Conservation (phyloP, 2,888 invertebrate genomes). For the Polydrusus cervinus region DNA sequence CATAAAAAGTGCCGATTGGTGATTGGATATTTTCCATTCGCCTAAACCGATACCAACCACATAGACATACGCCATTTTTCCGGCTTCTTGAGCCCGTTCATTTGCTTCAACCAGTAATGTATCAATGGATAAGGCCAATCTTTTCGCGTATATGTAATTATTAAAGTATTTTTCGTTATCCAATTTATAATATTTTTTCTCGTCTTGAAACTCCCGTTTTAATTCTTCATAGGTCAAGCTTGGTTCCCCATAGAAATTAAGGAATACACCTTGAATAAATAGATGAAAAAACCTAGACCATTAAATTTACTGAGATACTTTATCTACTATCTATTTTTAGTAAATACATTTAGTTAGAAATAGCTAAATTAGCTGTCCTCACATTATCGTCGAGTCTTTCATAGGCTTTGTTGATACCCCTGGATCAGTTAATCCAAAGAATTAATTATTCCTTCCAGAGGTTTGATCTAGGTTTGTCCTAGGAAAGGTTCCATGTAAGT, state of each 20-base stretch:
- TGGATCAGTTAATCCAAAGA: too few species aligned
- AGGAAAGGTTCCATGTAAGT: too few species aligned
- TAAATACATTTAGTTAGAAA: too few species aligned
- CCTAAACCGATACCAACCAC: constrained; percentile 80
- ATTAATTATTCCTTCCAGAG: too few species aligned
- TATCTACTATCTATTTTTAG: too few species aligned
- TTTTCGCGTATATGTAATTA: constrained; percentile 43
- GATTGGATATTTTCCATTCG: constrained; percentile 77
- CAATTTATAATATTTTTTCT: constrained; percentile 54
- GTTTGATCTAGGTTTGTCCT: too few species aligned
- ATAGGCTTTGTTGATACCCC: too few species aligned
- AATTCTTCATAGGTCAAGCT: constrained; percentile 51
- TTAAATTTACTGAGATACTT: too few species aligned
- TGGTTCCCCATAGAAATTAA: constrained; percentile 56
- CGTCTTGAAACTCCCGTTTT: constrained; percentile 39
- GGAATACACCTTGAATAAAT: constrained; percentile 53
- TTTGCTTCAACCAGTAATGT: constrained; percentile 78
- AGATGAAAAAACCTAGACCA: not conserved
- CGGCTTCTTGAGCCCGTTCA: constrained; percentile 72
- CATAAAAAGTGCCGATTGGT: constrained; percentile 78
- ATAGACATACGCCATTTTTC: constrained; percentile 76
- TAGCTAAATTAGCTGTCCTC: too few species aligned
- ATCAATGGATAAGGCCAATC: constrained; percentile 76
- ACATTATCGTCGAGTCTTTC: too few species aligned
- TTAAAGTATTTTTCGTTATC: constrained; percentile 55